Evolutionary conservation across 2,888 invertebrate species (phyloP).

Genomic region (Sminthurides aquaticus): DNA sequence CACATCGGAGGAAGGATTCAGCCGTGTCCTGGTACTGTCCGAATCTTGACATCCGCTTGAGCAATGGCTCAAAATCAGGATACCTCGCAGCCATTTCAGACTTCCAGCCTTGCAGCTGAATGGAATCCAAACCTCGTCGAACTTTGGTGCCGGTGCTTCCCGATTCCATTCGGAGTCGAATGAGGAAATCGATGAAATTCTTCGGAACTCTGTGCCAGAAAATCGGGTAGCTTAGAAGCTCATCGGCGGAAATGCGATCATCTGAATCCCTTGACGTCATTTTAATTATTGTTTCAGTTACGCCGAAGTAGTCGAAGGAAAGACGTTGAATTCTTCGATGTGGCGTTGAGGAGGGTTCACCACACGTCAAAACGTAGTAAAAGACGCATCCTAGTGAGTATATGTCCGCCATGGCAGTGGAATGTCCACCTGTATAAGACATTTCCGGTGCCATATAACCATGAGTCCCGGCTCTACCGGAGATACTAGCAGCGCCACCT

Average conservation of each 20-base stretch:
- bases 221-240: not conserved
- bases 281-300: not conserved
- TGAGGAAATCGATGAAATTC: not conserved
- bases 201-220: not conserved
- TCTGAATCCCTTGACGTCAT: not conserved
- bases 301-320: not conserved
- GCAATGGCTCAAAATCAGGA: not conserved
- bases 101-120: not conserved
- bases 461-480: not conserved
- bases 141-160: not conserved
- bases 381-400: not conserved
- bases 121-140: not conserved
- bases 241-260: not conserved
- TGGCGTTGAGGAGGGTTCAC: not conserved
- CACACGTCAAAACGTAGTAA: not conserved
- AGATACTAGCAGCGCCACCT: not conserved
- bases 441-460: not conserved
- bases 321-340: not conserved
- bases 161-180: not conserved
- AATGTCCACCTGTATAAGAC: not conserved
- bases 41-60: not conserved
- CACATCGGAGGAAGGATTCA: not conserved
- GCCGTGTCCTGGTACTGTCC: not conserved
- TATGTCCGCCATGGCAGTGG: not conserved
- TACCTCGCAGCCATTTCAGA: not conserved